Evolutionary conservation across 1,140 invertebrate species (phyloP).

Genomic region (Samia ricini): DNA sequence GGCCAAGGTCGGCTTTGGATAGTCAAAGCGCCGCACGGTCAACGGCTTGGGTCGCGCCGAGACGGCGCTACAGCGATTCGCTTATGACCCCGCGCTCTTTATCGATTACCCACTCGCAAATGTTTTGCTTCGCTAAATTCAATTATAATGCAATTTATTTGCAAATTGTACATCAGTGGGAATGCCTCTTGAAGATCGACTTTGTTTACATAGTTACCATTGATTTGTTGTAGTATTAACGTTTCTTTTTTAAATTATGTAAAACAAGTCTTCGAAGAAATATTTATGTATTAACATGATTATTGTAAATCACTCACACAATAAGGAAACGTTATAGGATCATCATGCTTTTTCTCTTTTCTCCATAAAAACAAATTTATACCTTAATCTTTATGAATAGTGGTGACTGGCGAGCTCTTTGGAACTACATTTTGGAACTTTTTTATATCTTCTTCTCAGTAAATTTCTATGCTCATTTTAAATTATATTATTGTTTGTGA

Average conservation of each 20-base stretch:
- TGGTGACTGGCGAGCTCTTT: too few relatives aligned
- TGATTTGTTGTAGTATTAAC: neutral
- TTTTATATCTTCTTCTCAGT: too few relatives aligned
- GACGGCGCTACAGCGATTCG: slow-evolving; percentile 49
- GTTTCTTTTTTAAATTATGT: too few relatives aligned
- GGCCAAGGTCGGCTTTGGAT: slow-evolving; percentile 56
- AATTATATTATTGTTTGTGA: too few relatives aligned
- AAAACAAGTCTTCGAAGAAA: neutral
- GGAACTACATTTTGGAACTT: too few relatives aligned
- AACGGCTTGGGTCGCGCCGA: slow-evolving; percentile 51
- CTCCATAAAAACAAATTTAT: too few relatives aligned
- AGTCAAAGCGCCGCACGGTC: slow-evolving; percentile 61
- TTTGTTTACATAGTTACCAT: neutral
- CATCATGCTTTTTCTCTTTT: too few relatives aligned
- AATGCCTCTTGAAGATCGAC: neutral
- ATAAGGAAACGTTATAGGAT: too few relatives aligned
- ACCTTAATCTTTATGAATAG: too few relatives aligned
- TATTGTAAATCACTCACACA: too few relatives aligned
- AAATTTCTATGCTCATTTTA: too few relatives aligned
- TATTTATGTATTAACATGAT: too few relatives aligned
- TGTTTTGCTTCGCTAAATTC: slow-evolving; percentile 47
- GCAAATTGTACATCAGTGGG: neutral
- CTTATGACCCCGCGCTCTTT: slow-evolving; percentile 58
- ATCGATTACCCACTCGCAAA: slow-evolving; percentile 65
- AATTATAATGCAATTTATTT: slow-evolving; percentile 32